Percentiles rank a stretch among this genome's conserved stretches.
Evolutionary conservation across 2,113 vertebrate species (phyloP).

Genomic region (Chamaetylas fuelleborni): DNA sequence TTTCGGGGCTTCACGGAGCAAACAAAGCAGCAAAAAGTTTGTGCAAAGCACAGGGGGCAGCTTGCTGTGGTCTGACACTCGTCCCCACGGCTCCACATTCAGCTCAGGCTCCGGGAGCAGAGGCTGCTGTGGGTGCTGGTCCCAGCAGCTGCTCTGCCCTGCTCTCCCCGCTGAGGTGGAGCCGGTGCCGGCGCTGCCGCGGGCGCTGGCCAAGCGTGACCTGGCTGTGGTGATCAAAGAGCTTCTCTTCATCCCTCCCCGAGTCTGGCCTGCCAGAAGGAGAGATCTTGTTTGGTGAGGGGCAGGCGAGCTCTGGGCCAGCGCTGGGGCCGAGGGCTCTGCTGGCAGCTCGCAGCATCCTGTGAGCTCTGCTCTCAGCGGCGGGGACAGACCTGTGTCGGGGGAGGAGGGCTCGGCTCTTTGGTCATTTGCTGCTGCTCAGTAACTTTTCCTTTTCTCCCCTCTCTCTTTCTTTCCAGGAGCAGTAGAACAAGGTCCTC

Average conservation of each 20-base stretch:
- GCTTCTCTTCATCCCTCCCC: not conserved
- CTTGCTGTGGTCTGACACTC: rapidly evolving
- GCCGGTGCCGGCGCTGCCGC: not conserved
- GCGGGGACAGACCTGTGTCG: not conserved
- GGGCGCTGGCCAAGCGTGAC: not conserved
- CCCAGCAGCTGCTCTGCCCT: not conserved
- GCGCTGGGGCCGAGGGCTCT: not conserved
- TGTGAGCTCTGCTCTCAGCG: not conserved
- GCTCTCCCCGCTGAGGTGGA: not conserved
- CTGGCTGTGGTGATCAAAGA: not conserved
- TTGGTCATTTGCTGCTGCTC: not conserved
- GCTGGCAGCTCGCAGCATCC: not conserved
- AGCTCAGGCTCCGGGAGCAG: not conserved
- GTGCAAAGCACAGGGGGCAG: rapidly evolving
- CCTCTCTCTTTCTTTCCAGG: slow-evolving; percentile 71
- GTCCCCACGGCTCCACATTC: rapidly evolving
- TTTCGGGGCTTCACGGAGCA: rapidly evolving
- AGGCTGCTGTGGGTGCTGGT: not conserved
- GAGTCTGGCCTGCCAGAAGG: not conserved
- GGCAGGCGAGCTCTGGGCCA: not conserved
- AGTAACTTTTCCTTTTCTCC: not conserved
- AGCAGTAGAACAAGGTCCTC: slow-evolving; percentile 86
- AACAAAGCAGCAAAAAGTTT: rapidly evolving
- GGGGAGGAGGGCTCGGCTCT: not conserved
- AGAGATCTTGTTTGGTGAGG: not conserved